phyloP scores from a whole-genome alignment of 1,140 invertebrate genomes.

The Subanguina moxae region DNA sequence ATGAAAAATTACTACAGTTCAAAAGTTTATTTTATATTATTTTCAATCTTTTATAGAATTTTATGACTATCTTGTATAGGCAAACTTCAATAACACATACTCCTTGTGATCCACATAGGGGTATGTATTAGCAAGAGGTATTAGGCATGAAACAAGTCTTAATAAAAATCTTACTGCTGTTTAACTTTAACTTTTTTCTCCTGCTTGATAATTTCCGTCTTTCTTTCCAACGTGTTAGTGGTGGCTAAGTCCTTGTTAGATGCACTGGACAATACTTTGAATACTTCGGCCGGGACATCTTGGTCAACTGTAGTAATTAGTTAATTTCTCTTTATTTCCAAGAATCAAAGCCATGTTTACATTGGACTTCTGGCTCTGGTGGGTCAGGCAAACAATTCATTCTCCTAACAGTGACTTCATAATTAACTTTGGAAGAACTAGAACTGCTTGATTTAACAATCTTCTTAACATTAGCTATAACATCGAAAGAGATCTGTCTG shows the following conservation, averaged over 20 bases:
- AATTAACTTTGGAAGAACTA: constrained; percentile 39
- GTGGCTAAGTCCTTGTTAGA: constrained; percentile 39
- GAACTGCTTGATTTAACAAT: constrained; percentile 35
- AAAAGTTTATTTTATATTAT: too few species aligned
- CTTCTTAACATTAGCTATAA: constrained; percentile 57
- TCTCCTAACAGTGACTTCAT: constrained; percentile 54
- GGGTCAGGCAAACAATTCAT: constrained; percentile 59
- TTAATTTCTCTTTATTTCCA: neutral
- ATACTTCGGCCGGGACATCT: constrained; percentile 42
- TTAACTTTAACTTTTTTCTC: constrained; percentile 26
- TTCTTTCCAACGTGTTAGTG: constrained; percentile 38
- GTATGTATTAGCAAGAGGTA: too few species aligned
- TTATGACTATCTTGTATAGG: too few species aligned
- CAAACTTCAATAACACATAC: too few species aligned
- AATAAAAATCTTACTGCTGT: constrained; percentile 28
- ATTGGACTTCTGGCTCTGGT: constrained; percentile 52
- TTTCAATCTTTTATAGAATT: too few species aligned
- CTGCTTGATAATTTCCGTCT: constrained; percentile 23
- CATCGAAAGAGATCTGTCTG: constrained; percentile 57
- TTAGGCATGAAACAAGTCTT: too few species aligned
- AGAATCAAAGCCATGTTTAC: too few species aligned
- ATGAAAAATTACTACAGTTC: too few species aligned
- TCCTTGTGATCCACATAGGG: too few species aligned
- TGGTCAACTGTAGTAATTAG: constrained; percentile 34
- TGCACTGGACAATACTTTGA: constrained; percentile 38